Conservation (phyloP, 2,113 vertebrate species). For the Zosterops lateralis region DNA sequence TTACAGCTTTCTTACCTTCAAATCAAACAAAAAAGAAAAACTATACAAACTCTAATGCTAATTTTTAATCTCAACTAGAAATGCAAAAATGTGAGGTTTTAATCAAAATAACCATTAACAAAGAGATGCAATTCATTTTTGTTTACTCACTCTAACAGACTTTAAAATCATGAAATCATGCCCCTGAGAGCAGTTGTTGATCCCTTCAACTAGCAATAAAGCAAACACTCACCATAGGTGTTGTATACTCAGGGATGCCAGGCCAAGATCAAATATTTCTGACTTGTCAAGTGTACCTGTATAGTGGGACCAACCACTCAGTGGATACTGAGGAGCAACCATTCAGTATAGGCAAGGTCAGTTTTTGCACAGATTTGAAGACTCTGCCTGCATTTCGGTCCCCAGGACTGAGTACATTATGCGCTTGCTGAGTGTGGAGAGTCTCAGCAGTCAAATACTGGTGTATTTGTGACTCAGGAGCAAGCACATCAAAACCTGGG, state of each 20-base stretch:
- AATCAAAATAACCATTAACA: background rate
- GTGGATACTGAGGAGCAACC: background rate
- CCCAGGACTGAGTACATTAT: background rate
- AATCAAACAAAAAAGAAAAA: conserved; percentile 63
- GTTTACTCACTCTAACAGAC: background rate
- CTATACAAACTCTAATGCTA: background rate
- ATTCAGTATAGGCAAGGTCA: background rate
- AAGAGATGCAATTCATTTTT: background rate
- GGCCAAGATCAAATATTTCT: background rate
- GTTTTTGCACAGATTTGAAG: background rate
- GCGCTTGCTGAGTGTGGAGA: background rate
- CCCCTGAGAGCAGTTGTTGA: background rate
- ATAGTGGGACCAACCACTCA: background rate
- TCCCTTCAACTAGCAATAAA: background rate
- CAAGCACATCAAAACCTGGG: background rate
- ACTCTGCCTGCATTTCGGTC: background rate
- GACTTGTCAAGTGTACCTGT: background rate
- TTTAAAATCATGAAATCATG: background rate
- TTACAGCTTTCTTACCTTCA: conserved; percentile 61
- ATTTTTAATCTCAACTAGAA: conserved; percentile 36
- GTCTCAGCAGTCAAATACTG: background rate
- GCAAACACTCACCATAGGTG: background rate
- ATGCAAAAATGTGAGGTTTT: background rate
- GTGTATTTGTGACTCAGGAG: background rate
- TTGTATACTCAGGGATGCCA: background rate